Percentiles rank a stretch among this genome's conserved stretches.
phyloP scores from a whole-genome alignment of 64 coral and sea anemone genomes.

The Pocillopora verrucosa region DNA sequence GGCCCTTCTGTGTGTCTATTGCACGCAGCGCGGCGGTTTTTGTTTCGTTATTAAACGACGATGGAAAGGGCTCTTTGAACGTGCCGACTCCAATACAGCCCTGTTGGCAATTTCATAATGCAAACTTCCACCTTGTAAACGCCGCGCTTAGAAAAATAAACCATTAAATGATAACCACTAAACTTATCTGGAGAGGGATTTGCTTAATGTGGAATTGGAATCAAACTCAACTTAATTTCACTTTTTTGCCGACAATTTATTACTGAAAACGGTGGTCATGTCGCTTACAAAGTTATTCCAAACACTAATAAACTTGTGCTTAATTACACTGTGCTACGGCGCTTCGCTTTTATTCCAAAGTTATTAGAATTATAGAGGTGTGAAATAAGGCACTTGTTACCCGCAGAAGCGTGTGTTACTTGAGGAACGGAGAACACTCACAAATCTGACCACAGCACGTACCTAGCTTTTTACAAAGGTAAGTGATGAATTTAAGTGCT shows the following conservation, averaged over 20 bases:
- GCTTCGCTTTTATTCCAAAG: slow-evolving; percentile 8
- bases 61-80: slow-evolving; percentile 5
- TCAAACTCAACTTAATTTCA: not conserved
- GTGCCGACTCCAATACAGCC: not conserved
- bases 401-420: not conserved
- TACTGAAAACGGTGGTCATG: not conserved
- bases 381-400: slow-evolving; percentile 15
- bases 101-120: slow-evolving; percentile 42
- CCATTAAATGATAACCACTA: not conserved
- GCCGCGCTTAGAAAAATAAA: not conserved
- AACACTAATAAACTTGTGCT: slow-evolving; percentile 8
- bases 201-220: not conserved
- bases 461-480: too few species aligned
- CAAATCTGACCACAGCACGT: not conserved
- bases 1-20: slow-evolving; percentile 13
- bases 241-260: not conserved
- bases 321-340: slow-evolving; percentile 18
- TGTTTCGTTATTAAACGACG: slow-evolving; percentile 21
- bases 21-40: slow-evolving; percentile 18
- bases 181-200: not conserved
- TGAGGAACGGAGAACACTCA: not conserved
- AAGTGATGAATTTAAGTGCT: not conserved
- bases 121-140: slow-evolving; percentile 30
- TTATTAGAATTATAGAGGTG: slow-evolving; percentile 33
- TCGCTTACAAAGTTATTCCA: slow-evolving; percentile 30